Evolutionary conservation across 2,113 vertebrate genomes (phyloP).

Genomic region (Gulo gulo): DNA sequence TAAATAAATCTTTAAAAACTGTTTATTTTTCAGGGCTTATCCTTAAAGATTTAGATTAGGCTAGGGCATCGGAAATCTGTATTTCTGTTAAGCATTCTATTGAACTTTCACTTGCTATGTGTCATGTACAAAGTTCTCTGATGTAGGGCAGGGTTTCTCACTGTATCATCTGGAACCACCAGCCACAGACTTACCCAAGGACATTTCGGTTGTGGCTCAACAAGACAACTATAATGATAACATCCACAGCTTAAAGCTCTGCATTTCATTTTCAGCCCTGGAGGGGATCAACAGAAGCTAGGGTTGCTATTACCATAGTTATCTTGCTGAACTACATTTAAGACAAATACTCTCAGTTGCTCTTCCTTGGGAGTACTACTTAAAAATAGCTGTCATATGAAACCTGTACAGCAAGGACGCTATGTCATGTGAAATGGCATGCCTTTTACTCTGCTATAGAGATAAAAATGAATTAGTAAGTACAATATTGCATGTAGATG

Average conservation of each 20-base stretch:
- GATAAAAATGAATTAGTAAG: constrained; percentile 69
- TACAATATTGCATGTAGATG: constrained; percentile 12
- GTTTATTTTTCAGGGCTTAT: not conserved
- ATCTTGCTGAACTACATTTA: not conserved
- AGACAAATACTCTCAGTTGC: not conserved
- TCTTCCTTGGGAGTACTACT: not conserved
- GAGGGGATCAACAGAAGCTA: not conserved
- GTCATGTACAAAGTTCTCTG: not conserved
- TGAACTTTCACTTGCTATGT: not conserved
- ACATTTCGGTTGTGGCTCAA: constrained; percentile 9
- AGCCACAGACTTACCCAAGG: not conserved
- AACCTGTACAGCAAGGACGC: not conserved
- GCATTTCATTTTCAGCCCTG: not conserved
- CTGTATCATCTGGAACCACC: not conserved
- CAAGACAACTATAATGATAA: not conserved
- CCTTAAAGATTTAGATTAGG: too few relatives aligned
- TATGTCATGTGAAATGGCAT: not conserved
- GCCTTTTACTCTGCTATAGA: constrained; percentile 47
- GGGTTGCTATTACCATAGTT: not conserved
- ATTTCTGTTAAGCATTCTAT: not conserved
- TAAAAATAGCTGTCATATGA: constrained; percentile 48
- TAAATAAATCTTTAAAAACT: not conserved
- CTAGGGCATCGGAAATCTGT: not conserved
- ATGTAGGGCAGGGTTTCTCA: not conserved
- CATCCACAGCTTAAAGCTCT: not conserved